These are phyloP conservation scores for Atrina japonica DNA, from an alignment of 2,888 invertebrate genomes.

Conservation along the genomic window DNA sequence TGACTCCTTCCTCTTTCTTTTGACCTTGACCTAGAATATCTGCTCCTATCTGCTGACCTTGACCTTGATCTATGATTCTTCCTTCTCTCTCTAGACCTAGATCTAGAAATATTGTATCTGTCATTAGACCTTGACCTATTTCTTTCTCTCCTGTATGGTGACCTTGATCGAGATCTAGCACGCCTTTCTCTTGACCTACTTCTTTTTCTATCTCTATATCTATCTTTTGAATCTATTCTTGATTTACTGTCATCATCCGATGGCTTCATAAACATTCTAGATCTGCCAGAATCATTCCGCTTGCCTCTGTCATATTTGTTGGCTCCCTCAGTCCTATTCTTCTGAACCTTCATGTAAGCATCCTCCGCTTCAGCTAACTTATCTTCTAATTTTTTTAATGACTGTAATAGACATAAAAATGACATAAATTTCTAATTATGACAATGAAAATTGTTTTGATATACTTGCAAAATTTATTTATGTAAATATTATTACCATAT, in stretches of 20 bases:
- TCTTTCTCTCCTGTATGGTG: conserved; percentile 19
- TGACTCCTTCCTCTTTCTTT: conserved; percentile 49
- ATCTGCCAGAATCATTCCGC: conserved; percentile 38
- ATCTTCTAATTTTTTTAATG: conserved; percentile 82
- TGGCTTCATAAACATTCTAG: conserved; percentile 12
- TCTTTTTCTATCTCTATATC: conserved; percentile 40
- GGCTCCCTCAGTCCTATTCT: background rate
- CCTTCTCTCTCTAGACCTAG: conserved; percentile 33
- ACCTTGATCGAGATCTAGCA: conserved; percentile 1
- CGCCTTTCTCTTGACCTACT: conserved; percentile 47
- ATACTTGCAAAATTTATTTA: too few species aligned
- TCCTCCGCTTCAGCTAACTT: conserved; percentile 83
- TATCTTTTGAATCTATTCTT: conserved; percentile 9
- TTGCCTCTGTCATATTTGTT: conserved; percentile 12
- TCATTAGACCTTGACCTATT: conserved; percentile 33
- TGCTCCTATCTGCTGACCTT: conserved; percentile 43
- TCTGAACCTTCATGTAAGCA: conserved; percentile 21
- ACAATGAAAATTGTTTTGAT: too few species aligned
- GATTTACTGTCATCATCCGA: conserved; percentile 9
- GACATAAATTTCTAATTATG: background rate
- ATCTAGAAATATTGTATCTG: conserved; percentile 4
- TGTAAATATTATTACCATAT: too few species aligned
- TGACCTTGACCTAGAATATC: conserved; percentile 26
- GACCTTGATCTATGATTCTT: conserved; percentile 31
- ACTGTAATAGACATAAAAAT: conserved; percentile 77